phyloP scores from a whole-genome alignment of 2,888 invertebrate genomes.

The Drosophila monieri region DNA sequence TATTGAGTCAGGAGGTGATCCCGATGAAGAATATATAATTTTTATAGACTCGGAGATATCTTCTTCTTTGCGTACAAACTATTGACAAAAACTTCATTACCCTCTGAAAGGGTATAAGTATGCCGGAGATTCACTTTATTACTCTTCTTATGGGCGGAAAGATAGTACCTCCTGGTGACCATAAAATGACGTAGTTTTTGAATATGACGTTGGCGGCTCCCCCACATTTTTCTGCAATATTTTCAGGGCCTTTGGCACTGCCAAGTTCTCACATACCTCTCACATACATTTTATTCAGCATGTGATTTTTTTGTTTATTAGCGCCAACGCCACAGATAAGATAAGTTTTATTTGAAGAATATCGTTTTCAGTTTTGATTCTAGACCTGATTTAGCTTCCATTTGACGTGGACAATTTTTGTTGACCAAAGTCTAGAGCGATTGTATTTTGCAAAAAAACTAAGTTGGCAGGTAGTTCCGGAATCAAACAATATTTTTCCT shows the following conservation, averaged over 20 bases:
- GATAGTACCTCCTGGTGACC: background rate
- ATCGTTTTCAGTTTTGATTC: background rate
- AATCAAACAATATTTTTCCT: constrained; percentile 36
- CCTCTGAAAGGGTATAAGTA: too few species aligned
- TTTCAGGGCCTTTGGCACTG: background rate
- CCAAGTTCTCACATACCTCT: constrained; percentile 54
- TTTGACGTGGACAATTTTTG: constrained; percentile 11
- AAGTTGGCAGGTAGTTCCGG: constrained; percentile 19
- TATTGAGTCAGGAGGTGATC: too few species aligned
- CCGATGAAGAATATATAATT: too few species aligned
- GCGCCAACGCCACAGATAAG: constrained; percentile 26
- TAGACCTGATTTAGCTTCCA: constrained; percentile 8
- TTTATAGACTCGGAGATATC: too few species aligned
- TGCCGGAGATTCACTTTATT: background rate
- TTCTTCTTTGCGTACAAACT: too few species aligned
- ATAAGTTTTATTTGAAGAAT: constrained; percentile 29
- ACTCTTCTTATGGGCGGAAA: background rate
- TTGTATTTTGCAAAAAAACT: constrained; percentile 14
- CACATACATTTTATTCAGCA: constrained; percentile 5
- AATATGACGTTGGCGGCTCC: constrained; percentile 21
- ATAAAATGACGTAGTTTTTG: constrained; percentile 11
- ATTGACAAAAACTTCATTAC: too few species aligned
- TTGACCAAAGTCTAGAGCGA: background rate
- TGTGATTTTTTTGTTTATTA: constrained; percentile 44
- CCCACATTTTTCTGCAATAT: constrained; percentile 23